Base-by-base conservation (phyloP, 2,888 invertebrate species). In the Fissipunctia ypsillon region DNA sequence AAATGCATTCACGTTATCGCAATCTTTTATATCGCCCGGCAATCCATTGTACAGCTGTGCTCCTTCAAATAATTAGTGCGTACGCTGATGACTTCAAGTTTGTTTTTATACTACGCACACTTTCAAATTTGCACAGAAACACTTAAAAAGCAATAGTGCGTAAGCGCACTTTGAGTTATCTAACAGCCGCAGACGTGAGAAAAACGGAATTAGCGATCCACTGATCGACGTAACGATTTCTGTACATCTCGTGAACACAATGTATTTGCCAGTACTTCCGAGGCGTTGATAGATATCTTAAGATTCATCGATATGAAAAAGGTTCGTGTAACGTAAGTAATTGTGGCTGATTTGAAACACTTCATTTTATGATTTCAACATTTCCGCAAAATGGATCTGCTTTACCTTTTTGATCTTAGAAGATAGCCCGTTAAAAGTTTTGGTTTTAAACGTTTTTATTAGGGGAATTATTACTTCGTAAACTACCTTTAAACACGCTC, bases 141-240 rank as follows among this genome's bases (percentile, higher is more conserved):
- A 60, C 65, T 73, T 67, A 56, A 71, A 65, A 69, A 70, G 78
- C 83, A 65, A 84, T 69, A 80, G 69, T 72, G 71, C 73, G 75
- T 76, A 74, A 73, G 78, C 71, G 64, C 69, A 82, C 70, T 45
- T 75, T 3, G 19, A 61, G 86, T 92, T 92, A 90, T 84, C 87
- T 88, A 92, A 93, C 84, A 69, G 74, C 84, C 48, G 22, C 50
- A 70, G 64, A 65, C 90, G 90, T 93, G 92, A 90, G 92, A 92
- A 91, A 88, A 89, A 87, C 86, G 73, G 81, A 87, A 84, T 85
- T 74, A 77, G 69, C 84, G 83, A 88, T 87, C 84, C 84, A 87
- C 83, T 84, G 78, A 82, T 86, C 81, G 84, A 90, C 88, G 89
- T 89, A 92, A 91, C 84, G 79, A 81, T 79, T 84, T 78, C 83